Evolutionary conservation across 2,113 vertebrate genomes (phyloP).

Genomic region (Brachirus orientalis): DNA sequence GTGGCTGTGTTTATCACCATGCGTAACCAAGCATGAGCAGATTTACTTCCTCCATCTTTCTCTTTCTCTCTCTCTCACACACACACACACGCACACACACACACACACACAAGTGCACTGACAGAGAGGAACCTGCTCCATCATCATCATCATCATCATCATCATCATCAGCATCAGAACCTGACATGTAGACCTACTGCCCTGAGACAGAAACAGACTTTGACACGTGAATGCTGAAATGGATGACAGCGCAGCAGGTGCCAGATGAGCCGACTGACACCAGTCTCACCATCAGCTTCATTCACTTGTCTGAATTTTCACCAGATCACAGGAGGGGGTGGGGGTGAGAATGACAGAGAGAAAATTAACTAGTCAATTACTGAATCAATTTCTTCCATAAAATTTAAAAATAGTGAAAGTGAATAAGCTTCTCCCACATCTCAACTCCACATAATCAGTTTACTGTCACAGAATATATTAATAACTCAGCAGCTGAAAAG

Average conservation of each 20-base stretch:
- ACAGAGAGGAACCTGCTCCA: constrained; percentile 47
- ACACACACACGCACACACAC: constrained; percentile 29
- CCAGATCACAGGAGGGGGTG: no score
- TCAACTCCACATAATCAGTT: no score
- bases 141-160: constrained; percentile 26
- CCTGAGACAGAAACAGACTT: constrained; percentile 37
- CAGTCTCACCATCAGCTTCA: constrained; percentile 6
- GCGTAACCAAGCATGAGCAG: constrained; percentile 28
- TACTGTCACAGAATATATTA: no score
- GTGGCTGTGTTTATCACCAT: constrained; percentile 4
- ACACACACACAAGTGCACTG: background rate
- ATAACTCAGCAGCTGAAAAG: no score
- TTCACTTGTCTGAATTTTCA: background rate
- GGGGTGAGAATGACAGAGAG: no score
- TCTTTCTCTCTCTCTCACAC: constrained; percentile 2
- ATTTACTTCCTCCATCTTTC: constrained; percentile 43
- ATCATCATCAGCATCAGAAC: no score
- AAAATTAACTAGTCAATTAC: no score
- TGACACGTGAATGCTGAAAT: constrained; percentile 16
- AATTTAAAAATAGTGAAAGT: no score
- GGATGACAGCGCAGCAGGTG: constrained; percentile 4
- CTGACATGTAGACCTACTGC: constrained; percentile 38
- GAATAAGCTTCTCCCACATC: no score
- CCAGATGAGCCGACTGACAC: constrained; percentile 4
- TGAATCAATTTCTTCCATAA: no score